These are phyloP conservation scores for Rhynchonycteris naso DNA, from an alignment of 2,797 vertebrate genomes.

Conservation along the genomic window DNA sequence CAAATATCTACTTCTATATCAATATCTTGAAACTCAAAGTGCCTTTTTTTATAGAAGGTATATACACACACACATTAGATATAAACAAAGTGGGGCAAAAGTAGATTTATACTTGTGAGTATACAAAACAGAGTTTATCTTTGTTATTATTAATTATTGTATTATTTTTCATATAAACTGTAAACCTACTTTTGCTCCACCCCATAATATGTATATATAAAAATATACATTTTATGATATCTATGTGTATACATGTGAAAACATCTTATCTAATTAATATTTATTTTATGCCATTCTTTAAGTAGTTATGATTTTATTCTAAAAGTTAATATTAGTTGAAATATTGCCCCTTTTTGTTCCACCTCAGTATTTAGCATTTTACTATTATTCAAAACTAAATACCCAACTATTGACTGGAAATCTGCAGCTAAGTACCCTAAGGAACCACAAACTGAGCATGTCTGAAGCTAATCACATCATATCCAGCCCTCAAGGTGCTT, in stretches of 20 bases:
- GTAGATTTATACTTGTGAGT: neutral
- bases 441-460: slow-evolving; percentile 1
- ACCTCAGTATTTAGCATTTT: neutral
- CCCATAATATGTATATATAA: neutral
- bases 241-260: neutral
- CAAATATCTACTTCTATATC: neutral
- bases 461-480: neutral
- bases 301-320: neutral
- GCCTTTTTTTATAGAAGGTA: neutral
- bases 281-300: slow-evolving; percentile 6
- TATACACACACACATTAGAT: neutral
- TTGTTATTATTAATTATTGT: neutral
- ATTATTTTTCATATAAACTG: neutral
- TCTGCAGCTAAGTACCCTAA: neutral
- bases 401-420: slow-evolving; percentile 15
- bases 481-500: neutral
- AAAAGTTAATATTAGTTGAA: neutral
- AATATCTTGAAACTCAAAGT: neutral
- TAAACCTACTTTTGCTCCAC: neutral
- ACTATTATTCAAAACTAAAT: slow-evolving; percentile 32
- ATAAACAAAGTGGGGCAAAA: neutral
- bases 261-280: neutral
- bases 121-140: neutral
- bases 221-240: neutral
- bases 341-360: neutral